These are phyloP conservation scores for Mactromeris polynyma DNA, from an alignment of 2,888 invertebrate genomes.

Conservation along the genomic window DNA sequence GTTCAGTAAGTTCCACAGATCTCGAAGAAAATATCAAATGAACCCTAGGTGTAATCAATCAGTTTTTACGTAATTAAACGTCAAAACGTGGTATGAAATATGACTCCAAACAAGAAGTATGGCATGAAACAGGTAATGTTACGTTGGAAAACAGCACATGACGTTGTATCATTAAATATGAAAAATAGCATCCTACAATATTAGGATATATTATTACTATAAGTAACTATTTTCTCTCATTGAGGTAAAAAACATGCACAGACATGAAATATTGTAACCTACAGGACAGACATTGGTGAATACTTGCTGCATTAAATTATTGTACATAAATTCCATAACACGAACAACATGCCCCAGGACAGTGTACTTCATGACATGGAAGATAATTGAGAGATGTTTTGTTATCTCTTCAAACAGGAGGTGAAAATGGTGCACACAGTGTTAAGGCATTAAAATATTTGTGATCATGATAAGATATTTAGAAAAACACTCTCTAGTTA, in stretches of 20 bases:
- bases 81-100: not conserved
- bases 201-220: too few species aligned
- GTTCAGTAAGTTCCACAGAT: too few species aligned
- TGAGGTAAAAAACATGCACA: not conserved
- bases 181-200: not conserved
- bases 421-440: not conserved
- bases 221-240: not conserved
- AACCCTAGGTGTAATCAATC: too few species aligned
- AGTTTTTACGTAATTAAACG: not conserved
- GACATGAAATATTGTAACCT: not conserved
- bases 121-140: too few species aligned
- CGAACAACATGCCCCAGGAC: not conserved
- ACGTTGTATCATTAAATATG: not conserved
- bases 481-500: not conserved
- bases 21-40: too few species aligned
- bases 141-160: not conserved
- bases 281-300: not conserved
- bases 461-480: not conserved
- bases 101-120: not conserved
- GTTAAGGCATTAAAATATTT: not conserved
- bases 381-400: not conserved
- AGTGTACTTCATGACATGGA: not conserved
- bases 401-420: not conserved
- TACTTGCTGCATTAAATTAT: not conserved
- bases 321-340: not conserved